Base-by-base conservation (phyloP, 2,797 vertebrate genomes). In the Australoheros facetus region DNA sequence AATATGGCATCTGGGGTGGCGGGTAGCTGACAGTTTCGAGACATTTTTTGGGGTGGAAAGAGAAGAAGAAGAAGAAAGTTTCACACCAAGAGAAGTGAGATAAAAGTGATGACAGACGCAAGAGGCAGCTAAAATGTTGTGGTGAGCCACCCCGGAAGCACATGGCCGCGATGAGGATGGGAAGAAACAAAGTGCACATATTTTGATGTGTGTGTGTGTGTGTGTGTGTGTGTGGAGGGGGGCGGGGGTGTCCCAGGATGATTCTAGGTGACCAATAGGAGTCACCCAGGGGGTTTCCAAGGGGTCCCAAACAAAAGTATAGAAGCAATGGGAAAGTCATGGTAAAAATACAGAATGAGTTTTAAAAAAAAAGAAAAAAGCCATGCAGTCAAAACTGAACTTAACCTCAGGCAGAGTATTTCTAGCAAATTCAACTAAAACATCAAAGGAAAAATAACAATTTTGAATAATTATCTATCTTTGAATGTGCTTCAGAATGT, bases 1-100 rank as follows among this genome's bases (percentile, higher is more conserved):
- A 94, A 93, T 92, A 92, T 93, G 93, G 92, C 92, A 93, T 92
- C 90, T 89, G 89, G 89, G 90, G 87, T 88, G 89, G 90, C 73
- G 83, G 84, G 89, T 48, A 79, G 83, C 69, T 88, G 89, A 89
- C 88, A 91, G 58, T 85, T 87, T 60, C 71, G 81, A 81, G 85
- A 91, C 87, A 45, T 82, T 87, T 87, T 69, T 62, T 39, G 56
- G 53, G n/a, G 32, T 55, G 8, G 51, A 37, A n/a, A 14, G 19
- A 17, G 23, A 9, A 7, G n/a, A n/a, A 76, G 19, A 71, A 32
- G 45, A 56, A 59, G 62, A 86, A 90, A 90, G 82, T 89, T 90
- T 90, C 79, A 79, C 84, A 83, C 82, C 71, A 58, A 57, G 56
- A 79, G 58, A 74, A 92, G 86, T 86, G 88, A 80, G 79, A 77